Base-by-base conservation (phyloP, 1,140 invertebrate genomes). In the Drosophila setifemur region DNA sequence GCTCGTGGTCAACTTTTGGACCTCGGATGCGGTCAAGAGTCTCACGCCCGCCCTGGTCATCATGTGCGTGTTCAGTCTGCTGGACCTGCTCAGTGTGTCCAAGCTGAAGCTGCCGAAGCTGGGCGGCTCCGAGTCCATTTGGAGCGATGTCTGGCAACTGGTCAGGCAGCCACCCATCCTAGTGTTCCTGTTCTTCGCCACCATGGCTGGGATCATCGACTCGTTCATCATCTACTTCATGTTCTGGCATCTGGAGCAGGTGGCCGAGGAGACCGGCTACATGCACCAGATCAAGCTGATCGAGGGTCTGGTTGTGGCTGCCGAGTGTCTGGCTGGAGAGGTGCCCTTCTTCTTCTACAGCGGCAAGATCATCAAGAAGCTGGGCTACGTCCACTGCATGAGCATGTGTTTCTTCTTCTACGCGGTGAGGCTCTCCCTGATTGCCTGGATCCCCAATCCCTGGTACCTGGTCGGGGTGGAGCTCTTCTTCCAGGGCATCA, bases 211-310 rank as follows among this genome's bases (percentile, higher is more conserved):
- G 4, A 93, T 95, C 8, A 91, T 95, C 26, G 95, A 96, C 76
- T 94, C 95, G 49, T 95, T 96, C 81, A 92, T 96, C 11, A 94
- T 96, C 26, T 96, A 95, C 73, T 96, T 95, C 75, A 92, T 96
- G 89, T 95, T 96, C 77, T 96, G 95, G 95, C 95, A 91, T 81
- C 73, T 96, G 26, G 95, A 96, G 91, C 94, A 96, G 73, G 90
- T 96, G 12, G 95, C 95, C 0, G 89, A 91, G 14, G 72, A 90
- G 31, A 94, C 93, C 0, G 92, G 92, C 11, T 91, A 92, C 7
- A 92, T 92, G 88, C 91, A 91, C n/a, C 91, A 93, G 39, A 94
- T 96, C 8, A 96, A 96, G 90, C 90, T 96, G 4, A 93, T 96
- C 53, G 94, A 96, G 90, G 95, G 95, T 7, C 89, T 95, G 0